Conservation (phyloP, 2,888 invertebrate genomes). For the Gandaritis pyraliata region DNA sequence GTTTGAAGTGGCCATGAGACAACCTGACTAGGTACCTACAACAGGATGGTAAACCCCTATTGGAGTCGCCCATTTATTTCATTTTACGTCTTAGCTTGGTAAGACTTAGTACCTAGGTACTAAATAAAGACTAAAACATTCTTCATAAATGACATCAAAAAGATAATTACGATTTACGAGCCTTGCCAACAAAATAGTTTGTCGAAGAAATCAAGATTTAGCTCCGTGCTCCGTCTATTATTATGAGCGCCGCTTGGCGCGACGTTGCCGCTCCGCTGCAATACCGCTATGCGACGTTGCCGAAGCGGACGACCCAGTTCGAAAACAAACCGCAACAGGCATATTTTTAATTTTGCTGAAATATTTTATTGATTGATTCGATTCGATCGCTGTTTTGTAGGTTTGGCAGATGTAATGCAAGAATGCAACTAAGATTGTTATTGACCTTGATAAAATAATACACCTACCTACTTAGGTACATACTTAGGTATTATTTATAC, state of each 20-base stretch:
- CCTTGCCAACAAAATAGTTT: background rate
- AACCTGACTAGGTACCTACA: too few relatives aligned
- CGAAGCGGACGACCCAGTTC: constrained; percentile 65
- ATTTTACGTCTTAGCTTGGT: too few relatives aligned
- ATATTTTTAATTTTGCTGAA: constrained; percentile 65
- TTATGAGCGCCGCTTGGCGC: constrained; percentile 26
- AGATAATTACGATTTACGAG: background rate
- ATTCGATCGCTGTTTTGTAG: constrained; percentile 1
- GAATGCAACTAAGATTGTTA: background rate
- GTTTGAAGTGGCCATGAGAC: too few relatives aligned
- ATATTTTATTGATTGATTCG: constrained; percentile 43
- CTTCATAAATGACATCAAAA: background rate
- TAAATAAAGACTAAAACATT: too few relatives aligned
- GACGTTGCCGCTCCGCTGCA: constrained; percentile 46
- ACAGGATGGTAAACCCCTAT: too few relatives aligned
- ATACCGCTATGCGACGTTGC: constrained; percentile 75
- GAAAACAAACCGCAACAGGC: constrained; percentile 57
- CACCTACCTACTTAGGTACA: too few relatives aligned
- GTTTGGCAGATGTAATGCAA: too few relatives aligned
- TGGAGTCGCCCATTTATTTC: too few relatives aligned
- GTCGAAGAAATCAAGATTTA: constrained; percentile 25
- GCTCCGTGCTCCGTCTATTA: constrained; percentile 25
- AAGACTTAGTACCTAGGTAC: too few relatives aligned
- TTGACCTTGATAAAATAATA: background rate
- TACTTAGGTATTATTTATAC: too few relatives aligned